Conservation (phyloP, 2,797 vertebrate species). For the Acipenser ruthenus region DNA sequence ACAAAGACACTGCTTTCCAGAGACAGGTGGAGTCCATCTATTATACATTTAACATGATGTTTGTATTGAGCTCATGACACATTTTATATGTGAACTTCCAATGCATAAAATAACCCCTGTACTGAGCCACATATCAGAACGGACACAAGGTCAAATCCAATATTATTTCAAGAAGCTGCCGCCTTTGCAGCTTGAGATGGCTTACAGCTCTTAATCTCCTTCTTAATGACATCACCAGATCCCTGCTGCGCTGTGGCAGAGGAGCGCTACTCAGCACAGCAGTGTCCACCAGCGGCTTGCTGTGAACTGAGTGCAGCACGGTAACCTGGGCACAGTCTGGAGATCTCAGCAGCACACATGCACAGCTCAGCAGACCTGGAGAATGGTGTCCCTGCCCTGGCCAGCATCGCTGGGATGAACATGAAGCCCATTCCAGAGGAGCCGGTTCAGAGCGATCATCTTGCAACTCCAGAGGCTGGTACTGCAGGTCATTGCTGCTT, state of each 20-base stretch:
- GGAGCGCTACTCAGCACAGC: background rate
- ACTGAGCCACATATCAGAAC: too few relatives aligned
- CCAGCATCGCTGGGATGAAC: slow-evolving; percentile 9
- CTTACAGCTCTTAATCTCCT: slow-evolving; percentile 23
- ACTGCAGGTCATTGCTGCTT: slow-evolving; percentile 13
- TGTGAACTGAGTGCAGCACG: background rate
- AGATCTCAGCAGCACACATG: background rate
- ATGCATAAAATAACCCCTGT: too few relatives aligned
- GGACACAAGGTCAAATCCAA: background rate
- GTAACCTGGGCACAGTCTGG: background rate
- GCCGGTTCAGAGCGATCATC: slow-evolving; percentile 7
- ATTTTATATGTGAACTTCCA: too few relatives aligned
- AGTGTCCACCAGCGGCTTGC: background rate
- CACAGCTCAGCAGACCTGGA: slow-evolving; percentile 8
- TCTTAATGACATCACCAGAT: slow-evolving; percentile 21
- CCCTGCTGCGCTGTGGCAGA: background rate
- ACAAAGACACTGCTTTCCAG: too few relatives aligned
- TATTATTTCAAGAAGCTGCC: background rate
- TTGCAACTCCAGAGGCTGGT: slow-evolving; percentile 17
- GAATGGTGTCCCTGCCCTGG: slow-evolving; percentile 9
- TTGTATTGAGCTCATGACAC: too few relatives aligned
- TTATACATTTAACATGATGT: too few relatives aligned
- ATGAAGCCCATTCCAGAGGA: slow-evolving; percentile 23
- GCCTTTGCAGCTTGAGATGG: slow-evolving; percentile 8
- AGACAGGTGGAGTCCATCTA: too few relatives aligned